Percentiles rank a stretch among this genome's conserved stretches.
These are phyloP conservation scores for Rhynchopsitta pachyrhyncha DNA, from an alignment of 2,113 vertebrate species.

Conservation along the genomic window DNA sequence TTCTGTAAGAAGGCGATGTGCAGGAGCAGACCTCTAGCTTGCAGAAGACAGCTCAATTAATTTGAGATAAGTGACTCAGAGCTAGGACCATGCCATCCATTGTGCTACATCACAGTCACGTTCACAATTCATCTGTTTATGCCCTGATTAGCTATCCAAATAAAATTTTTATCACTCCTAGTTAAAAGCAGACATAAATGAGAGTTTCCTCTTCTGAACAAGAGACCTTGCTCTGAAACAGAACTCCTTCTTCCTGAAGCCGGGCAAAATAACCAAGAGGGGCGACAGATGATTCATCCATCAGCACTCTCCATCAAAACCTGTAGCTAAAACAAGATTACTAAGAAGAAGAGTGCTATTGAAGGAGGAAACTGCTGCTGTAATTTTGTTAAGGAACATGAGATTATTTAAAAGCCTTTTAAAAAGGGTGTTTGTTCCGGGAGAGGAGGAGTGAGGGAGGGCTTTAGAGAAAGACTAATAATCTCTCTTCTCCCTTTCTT, in stretches of 20 bases:
- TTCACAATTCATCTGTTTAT: slow-evolving; percentile 22
- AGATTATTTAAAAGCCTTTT: slow-evolving; percentile 69
- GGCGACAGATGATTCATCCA: slow-evolving; percentile 44
- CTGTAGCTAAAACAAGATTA: slow-evolving; percentile 64
- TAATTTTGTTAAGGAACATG: slow-evolving; percentile 64
- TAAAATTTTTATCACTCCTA: slow-evolving; percentile 37
- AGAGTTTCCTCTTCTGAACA: slow-evolving; percentile 4
- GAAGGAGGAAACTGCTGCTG: slow-evolving; percentile 54
- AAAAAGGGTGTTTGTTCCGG: slow-evolving; percentile 37
- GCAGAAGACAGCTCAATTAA: slow-evolving; percentile 39
- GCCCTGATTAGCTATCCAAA: slow-evolving; percentile 39
- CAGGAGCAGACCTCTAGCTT: background rate
- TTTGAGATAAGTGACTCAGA: slow-evolving; percentile 5
- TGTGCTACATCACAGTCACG: background rate
- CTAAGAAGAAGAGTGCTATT: slow-evolving; percentile 56
- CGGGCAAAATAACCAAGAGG: slow-evolving; percentile 35
- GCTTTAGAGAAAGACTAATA: slow-evolving; percentile 37
- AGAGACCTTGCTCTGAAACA: background rate
- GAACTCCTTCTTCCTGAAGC: slow-evolving; percentile 11
- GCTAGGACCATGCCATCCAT: background rate
- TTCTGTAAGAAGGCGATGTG: background rate
- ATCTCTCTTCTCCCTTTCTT: background rate
- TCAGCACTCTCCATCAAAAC: slow-evolving; percentile 30
- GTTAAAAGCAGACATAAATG: slow-evolving; percentile 48
- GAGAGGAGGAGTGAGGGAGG: slow-evolving; percentile 13